Evolutionary conservation across 2,888 invertebrate genomes (phyloP).

Genomic region (Agrotis segetum): DNA sequence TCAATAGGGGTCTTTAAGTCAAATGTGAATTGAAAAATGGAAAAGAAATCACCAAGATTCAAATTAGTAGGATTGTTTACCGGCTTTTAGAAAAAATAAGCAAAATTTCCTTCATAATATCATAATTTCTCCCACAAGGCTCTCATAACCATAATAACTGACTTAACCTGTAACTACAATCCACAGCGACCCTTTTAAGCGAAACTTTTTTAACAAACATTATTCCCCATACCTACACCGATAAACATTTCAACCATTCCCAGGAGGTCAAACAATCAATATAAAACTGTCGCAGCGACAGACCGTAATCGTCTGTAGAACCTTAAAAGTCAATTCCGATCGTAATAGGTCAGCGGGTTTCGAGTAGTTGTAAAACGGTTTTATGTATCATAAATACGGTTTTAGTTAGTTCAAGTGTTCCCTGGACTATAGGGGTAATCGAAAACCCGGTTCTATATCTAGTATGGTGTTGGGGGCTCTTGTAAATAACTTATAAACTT

Average conservation of each 20-base stretch:
- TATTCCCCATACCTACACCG: neutral
- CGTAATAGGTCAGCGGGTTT: constrained; percentile 69
- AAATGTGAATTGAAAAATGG: no score
- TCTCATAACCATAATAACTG: constrained; percentile 30
- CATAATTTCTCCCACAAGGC: neutral
- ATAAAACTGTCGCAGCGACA: constrained; percentile 43
- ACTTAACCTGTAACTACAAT: constrained; percentile 9
- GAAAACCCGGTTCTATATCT: constrained; percentile 49
- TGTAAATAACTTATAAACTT: constrained; percentile 40
- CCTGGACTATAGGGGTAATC: constrained; percentile 59
- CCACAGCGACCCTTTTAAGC: constrained; percentile 20
- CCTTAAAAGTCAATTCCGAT: constrained; percentile 53
- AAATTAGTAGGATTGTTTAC: no score
- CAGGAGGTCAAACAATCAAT: constrained; percentile 34
- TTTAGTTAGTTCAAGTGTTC: constrained; percentile 69
- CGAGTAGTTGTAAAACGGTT: constrained; percentile 72
- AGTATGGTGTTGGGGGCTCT: constrained; percentile 28
- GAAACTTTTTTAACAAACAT: constrained; percentile 34
- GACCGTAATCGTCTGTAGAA: constrained; percentile 36
- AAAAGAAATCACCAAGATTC: no score
- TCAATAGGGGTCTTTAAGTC: no score
- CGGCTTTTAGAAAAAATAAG: neutral
- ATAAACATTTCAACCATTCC: constrained; percentile 35
- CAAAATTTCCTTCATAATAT: neutral
- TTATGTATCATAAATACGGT: constrained; percentile 78